Conservation (phyloP, 2,888 invertebrate species). For the Volucella zonaria region DNA sequence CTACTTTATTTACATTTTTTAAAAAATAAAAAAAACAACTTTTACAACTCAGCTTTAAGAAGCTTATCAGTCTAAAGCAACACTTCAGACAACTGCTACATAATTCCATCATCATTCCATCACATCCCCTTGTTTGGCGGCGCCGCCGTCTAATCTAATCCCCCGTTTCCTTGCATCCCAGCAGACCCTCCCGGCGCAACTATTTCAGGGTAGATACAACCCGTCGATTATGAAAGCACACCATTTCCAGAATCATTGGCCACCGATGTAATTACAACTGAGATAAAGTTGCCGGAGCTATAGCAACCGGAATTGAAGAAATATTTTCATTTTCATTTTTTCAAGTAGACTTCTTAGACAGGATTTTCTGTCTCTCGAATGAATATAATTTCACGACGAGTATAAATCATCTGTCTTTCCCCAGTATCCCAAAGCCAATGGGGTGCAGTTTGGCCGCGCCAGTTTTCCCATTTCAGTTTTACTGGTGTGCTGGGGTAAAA, state of each 20-base stretch:
- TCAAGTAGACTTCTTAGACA: slow-evolving; percentile 53
- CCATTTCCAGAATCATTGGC: slow-evolving; percentile 30
- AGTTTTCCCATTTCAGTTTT: slow-evolving; percentile 33
- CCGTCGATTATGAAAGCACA: slow-evolving; percentile 48
- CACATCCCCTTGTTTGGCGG: not conserved
- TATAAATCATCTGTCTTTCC: slow-evolving; percentile 58
- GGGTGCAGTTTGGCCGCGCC: slow-evolving; percentile 48
- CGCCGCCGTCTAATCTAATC: not conserved
- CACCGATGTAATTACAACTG: slow-evolving; percentile 44
- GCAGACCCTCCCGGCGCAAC: not conserved
- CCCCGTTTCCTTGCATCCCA: not conserved
- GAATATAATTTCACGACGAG: slow-evolving; percentile 37
- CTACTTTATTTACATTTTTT: too few relatives aligned
- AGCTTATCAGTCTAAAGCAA: too few relatives aligned
- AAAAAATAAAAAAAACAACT: too few relatives aligned
- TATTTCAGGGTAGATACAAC: not conserved
- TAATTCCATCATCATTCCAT: slow-evolving; percentile 40
- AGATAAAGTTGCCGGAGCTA: slow-evolving; percentile 6
- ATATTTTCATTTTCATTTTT: slow-evolving; percentile 41
- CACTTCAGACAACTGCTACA: not conserved
- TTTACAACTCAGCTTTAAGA: too few relatives aligned
- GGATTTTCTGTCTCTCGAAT: slow-evolving; percentile 42
- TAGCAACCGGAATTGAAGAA: slow-evolving; percentile 36
- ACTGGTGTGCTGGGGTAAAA: slow-evolving; percentile 13
- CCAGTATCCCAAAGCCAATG: slow-evolving; percentile 33